Conservation (phyloP, 2,113 vertebrate genomes). For the Microtus montanus region DNA sequence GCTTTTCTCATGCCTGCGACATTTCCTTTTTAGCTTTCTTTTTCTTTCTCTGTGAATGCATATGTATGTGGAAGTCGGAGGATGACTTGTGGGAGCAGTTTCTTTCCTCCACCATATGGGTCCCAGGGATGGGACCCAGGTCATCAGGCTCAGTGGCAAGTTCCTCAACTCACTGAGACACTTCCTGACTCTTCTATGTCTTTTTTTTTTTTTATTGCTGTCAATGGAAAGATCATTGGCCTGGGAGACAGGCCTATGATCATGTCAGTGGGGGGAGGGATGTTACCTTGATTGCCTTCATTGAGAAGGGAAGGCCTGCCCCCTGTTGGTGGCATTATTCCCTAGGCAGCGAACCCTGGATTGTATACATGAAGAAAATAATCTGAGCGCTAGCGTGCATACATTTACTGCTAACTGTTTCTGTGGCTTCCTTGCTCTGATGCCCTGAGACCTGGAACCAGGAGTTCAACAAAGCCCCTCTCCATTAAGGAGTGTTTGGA, state of each 20-base stretch:
- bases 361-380: not conserved
- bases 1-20: not conserved
- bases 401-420: no score
- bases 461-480: not conserved
- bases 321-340: not conserved
- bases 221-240: not conserved
- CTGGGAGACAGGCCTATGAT: not conserved
- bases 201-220: not conserved
- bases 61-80: not conserved
- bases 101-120: not conserved
- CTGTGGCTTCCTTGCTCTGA: not conserved
- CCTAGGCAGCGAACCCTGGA: not conserved
- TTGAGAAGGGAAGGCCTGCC: not conserved
- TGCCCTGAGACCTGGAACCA: not conserved
- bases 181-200: not conserved
- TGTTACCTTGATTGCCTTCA: not conserved
- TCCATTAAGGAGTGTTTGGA: not conserved
- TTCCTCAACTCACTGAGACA: not conserved
- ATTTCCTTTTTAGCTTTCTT: not conserved
- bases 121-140: no score
- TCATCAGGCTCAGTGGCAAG: not conserved
- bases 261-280: not conserved
- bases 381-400: not conserved
- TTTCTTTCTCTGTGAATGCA: not conserved
- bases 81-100: not conserved